Evolutionary conservation across 1,140 invertebrate species (phyloP).

Genomic region (Mamestra configurata): DNA sequence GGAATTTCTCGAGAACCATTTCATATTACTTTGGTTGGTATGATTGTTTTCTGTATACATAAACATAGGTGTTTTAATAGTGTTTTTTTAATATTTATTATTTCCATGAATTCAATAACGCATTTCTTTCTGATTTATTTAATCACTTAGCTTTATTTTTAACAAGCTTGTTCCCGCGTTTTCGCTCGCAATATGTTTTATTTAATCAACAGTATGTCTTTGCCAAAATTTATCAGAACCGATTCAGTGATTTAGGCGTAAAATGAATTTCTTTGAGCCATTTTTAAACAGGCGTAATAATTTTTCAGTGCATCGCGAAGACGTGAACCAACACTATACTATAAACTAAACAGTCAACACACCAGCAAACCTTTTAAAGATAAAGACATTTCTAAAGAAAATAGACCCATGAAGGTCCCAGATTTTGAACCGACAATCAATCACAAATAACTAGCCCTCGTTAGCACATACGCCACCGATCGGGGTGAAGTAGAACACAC

Average conservation of each 20-base stretch:
- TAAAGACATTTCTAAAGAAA: conserved; percentile 23
- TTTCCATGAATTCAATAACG: background rate
- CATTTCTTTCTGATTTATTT: too few relatives aligned
- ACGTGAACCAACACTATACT: too few relatives aligned
- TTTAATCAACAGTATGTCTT: too few relatives aligned
- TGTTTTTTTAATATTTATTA: background rate
- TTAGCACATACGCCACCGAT: conserved; percentile 33
- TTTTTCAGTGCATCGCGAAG: too few relatives aligned
- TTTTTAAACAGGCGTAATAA: too few relatives aligned
- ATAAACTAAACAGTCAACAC: background rate
- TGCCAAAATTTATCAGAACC: too few relatives aligned
- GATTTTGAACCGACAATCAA: conserved; percentile 32
- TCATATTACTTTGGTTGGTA: background rate
- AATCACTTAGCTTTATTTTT: too few relatives aligned
- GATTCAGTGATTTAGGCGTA: too few relatives aligned
- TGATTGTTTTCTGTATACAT: background rate
- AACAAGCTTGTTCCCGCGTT: too few relatives aligned
- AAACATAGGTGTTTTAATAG: background rate
- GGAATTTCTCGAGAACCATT: conserved; percentile 15
- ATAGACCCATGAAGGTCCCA: conserved; percentile 9
- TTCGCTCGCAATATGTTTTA: too few relatives aligned
- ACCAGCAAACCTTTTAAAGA: background rate
- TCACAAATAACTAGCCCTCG: conserved; percentile 42
- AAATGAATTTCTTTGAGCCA: too few relatives aligned
- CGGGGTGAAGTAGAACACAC: conserved; percentile 39